Conservation (phyloP, 2,113 vertebrate species). For the Hystrix brachyura region DNA sequence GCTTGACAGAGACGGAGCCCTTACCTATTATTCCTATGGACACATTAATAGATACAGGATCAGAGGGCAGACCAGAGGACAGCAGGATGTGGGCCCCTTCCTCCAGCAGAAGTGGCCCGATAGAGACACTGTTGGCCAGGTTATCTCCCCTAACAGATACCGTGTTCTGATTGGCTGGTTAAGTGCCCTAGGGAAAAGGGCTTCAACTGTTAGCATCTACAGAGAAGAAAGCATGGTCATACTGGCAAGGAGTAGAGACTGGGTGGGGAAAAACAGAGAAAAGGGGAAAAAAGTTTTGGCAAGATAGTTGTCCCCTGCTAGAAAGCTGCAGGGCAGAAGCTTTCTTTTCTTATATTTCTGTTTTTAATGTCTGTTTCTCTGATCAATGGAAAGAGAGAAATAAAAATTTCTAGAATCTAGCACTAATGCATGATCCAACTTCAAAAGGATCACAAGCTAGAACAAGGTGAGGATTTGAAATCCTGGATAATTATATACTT, state of each 20-base stretch:
- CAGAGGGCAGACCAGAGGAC: constrained; percentile 61
- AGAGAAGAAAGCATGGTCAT: constrained; percentile 75
- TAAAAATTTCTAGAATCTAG: constrained; percentile 65
- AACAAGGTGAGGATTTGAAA: constrained; percentile 69
- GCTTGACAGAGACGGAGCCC: constrained; percentile 87
- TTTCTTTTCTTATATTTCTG: constrained; percentile 68
- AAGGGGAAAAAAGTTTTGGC: constrained; percentile 75
- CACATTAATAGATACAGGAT: constrained; percentile 66
- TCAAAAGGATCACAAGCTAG: constrained; percentile 69
- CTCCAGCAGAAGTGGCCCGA: constrained; percentile 52
- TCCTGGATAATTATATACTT: constrained; percentile 71
- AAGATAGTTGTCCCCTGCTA: constrained; percentile 71
- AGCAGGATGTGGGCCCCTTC: constrained; percentile 30
- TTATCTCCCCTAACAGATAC: constrained; percentile 56
- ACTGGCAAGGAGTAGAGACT: constrained; percentile 49
- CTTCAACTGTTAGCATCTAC: constrained; percentile 67
- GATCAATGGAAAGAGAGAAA: constrained; percentile 58
- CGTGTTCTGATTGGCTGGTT: constrained; percentile 77
- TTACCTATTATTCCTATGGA: constrained; percentile 78
- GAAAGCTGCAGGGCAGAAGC: constrained; percentile 64
- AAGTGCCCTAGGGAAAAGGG: constrained; percentile 66
- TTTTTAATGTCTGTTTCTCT: constrained; percentile 70
- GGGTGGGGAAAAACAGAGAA: constrained; percentile 21
- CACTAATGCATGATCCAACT: constrained; percentile 65
- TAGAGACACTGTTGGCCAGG: constrained; percentile 63